Conservation (phyloP, 2,797 vertebrate genomes). For the Phrynocephalus guinanensis region DNA sequence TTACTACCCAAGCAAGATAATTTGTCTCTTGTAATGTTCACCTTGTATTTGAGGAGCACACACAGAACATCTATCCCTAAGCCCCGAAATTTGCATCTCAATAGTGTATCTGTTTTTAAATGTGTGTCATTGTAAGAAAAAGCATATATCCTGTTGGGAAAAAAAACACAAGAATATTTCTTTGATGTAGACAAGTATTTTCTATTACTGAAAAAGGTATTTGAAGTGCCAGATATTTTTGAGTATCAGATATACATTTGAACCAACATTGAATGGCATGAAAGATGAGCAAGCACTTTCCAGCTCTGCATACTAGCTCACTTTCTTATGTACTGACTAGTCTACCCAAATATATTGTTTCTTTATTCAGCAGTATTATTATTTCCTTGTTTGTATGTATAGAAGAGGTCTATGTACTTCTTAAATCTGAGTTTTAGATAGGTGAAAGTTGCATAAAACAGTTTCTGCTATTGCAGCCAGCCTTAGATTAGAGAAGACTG, state of each 20-base stretch:
- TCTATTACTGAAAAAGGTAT: background rate
- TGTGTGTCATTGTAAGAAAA: background rate
- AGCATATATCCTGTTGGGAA: background rate
- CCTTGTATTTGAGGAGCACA: background rate
- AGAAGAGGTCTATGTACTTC: background rate
- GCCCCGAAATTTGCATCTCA: background rate
- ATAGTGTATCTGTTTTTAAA: background rate
- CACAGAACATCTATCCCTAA: background rate
- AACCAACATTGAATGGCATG: background rate
- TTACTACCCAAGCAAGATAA: background rate
- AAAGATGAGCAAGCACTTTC: background rate
- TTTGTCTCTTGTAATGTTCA: background rate
- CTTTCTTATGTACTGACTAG: background rate
- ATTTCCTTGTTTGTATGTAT: background rate
- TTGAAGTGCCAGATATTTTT: conserved; percentile 1
- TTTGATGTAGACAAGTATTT: background rate
- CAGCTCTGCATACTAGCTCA: background rate
- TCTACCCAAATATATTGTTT: background rate
- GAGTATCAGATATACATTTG: background rate
- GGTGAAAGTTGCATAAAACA: background rate
- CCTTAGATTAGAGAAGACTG: background rate
- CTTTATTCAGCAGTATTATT: background rate
- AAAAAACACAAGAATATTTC: background rate
- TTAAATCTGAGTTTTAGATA: background rate
- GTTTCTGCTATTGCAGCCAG: background rate